A percentile compares a stretch with the other conserved stretches of the same genome.
phyloP scores from a whole-genome alignment of 2,888 invertebrate genomes.

The Clusia tigrina region DNA sequence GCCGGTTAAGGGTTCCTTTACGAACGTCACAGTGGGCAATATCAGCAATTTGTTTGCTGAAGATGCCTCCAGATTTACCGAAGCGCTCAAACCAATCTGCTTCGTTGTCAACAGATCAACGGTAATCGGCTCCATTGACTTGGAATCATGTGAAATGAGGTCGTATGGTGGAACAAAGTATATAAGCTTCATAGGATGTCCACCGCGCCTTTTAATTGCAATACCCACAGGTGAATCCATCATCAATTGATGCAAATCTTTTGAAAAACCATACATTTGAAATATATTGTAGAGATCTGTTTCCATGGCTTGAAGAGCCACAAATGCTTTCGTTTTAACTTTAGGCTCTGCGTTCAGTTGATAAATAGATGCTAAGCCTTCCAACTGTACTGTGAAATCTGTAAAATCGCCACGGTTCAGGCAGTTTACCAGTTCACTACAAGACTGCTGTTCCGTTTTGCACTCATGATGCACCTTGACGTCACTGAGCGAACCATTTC shows the following conservation, averaged over 20 bases:
- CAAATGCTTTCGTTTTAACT: conserved; percentile 85
- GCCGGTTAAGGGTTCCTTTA: conserved; percentile 49
- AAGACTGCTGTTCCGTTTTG: conserved; percentile 83
- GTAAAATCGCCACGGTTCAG: conserved; percentile 86
- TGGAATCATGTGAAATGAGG: conserved; percentile 78
- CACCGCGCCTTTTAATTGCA: conserved; percentile 82
- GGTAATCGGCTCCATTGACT: conserved; percentile 77
- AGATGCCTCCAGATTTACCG: conserved; percentile 89
- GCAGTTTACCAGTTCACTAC: conserved; percentile 86
- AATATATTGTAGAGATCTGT: conserved; percentile 84
- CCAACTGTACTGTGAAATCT: conserved; percentile 92
- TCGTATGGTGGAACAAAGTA: conserved; percentile 96
- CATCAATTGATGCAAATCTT: conserved; percentile 73
- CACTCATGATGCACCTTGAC: conserved; percentile 92
- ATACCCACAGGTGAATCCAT: conserved; percentile 91
- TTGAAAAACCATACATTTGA: conserved; percentile 78
- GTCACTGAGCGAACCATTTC: conserved; percentile 84
- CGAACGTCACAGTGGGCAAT: conserved; percentile 54
- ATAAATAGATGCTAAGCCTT: conserved; percentile 90
- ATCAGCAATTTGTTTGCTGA: conserved; percentile 73
- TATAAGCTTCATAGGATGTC: conserved; percentile 92
- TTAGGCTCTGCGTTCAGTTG: conserved; percentile 94
- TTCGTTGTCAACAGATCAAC: conserved; percentile 75
- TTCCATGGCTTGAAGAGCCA: conserved; percentile 90
- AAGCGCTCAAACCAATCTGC: conserved; percentile 84